A percentile compares a stretch with the other conserved stretches of the same genome.
phyloP scores from a whole-genome alignment of 2,797 vertebrate species.

The Takifugu rubripes region DNA sequence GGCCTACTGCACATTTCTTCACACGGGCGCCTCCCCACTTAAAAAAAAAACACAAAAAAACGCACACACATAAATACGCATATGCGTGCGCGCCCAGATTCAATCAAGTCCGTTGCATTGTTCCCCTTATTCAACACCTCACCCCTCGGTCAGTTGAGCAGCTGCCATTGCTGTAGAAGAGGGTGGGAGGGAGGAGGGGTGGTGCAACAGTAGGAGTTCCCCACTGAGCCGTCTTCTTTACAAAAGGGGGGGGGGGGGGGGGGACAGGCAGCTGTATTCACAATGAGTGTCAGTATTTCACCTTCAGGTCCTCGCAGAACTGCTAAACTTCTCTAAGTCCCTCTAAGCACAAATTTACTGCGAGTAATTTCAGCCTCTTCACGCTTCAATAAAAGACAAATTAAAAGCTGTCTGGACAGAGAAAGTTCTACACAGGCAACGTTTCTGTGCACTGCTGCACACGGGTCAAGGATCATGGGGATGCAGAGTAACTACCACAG shows the following conservation, averaged over 20 bases:
- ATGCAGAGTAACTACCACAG: no score
- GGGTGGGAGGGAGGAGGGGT: slow-evolving; percentile 9
- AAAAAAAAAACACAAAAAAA: neutral
- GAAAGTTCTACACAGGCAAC: no score
- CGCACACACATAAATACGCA: slow-evolving; percentile 8
- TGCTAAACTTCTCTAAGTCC: slow-evolving; percentile 49
- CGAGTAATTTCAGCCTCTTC: neutral
- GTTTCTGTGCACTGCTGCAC: slow-evolving; percentile 6
- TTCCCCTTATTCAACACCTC: slow-evolving; percentile 37
- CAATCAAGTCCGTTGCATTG: slow-evolving; percentile 49
- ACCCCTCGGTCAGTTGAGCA: slow-evolving; percentile 62
- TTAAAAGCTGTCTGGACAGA: no score
- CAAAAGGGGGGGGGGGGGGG: slow-evolving; percentile 39
- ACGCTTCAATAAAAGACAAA: slow-evolving; percentile 16
- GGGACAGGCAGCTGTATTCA: slow-evolving; percentile 70
- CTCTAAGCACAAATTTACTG: slow-evolving; percentile 39
- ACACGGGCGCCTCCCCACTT: slow-evolving; percentile 2
- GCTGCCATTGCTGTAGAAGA: slow-evolving; percentile 49
- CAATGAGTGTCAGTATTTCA: slow-evolving; percentile 47
- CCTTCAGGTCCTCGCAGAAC: slow-evolving; percentile 45
- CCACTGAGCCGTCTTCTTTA: slow-evolving; percentile 47
- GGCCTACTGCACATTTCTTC: slow-evolving; percentile 25
- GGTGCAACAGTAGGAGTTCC: slow-evolving; percentile 35
- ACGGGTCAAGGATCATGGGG: neutral
- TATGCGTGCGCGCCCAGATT: slow-evolving; percentile 22